These are phyloP conservation scores for Syndactyla subalaris DNA, from an alignment of 2,797 vertebrate genomes.

Conservation along the genomic window DNA sequence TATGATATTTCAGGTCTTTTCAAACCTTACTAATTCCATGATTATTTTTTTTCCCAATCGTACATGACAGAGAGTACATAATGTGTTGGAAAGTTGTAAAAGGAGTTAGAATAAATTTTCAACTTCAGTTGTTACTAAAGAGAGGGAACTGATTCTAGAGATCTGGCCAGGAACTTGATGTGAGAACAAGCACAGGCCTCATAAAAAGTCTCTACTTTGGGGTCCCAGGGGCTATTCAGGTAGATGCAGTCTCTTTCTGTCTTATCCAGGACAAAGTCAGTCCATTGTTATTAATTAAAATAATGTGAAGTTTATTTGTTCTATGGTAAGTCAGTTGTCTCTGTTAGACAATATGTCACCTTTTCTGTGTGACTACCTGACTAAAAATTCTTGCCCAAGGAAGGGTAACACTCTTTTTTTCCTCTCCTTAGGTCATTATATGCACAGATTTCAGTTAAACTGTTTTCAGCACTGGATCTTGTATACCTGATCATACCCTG, in stretches of 20 bases:
- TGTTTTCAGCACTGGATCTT: background rate
- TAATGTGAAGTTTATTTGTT: background rate
- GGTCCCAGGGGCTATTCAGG: background rate
- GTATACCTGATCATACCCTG: background rate
- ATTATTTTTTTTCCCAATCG: background rate
- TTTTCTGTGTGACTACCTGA: background rate
- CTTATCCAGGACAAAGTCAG: background rate
- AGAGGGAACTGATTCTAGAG: background rate
- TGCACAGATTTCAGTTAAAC: background rate
- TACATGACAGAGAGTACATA: background rate
- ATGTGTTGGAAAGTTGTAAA: background rate
- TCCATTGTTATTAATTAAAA: background rate
- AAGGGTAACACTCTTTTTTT: accelerated
- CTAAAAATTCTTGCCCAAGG: background rate
- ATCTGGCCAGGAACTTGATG: background rate
- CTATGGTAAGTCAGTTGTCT: background rate
- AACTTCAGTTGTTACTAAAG: background rate
- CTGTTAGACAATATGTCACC: background rate
- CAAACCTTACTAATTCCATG: background rate
- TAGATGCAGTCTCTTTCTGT: background rate
- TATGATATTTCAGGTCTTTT: background rate
- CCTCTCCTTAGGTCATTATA: background rate
- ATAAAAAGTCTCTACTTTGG: background rate
- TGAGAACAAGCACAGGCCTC: background rate
- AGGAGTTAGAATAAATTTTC: background rate